Conservation (phyloP, 2,888 invertebrate species). For the Macrophya annulata region DNA sequence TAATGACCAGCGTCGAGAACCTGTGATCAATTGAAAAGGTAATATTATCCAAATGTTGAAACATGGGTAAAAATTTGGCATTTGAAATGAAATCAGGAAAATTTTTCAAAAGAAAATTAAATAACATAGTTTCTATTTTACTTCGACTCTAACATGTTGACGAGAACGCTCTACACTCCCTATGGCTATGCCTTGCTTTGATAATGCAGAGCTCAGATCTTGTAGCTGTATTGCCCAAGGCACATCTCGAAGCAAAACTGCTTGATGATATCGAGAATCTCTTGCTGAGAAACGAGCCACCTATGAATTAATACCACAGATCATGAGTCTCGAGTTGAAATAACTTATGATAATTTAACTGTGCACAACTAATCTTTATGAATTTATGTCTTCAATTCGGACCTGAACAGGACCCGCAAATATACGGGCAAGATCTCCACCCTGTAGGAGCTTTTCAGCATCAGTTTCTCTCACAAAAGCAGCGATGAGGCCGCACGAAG, state of each 20-base stretch:
- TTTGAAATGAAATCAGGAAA: not conserved
- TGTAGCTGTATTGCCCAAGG: constrained; percentile 81
- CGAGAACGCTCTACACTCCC: constrained; percentile 78
- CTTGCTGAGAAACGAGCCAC: constrained; percentile 79
- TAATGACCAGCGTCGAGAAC: constrained; percentile 78
- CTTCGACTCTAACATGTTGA: constrained; percentile 79
- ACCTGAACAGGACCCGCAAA: constrained; percentile 79
- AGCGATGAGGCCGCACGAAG: constrained; percentile 78
- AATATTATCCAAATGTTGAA: not conserved
- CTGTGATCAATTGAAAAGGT: constrained; percentile 66
- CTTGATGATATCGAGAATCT: constrained; percentile 77
- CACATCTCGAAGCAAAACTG: constrained; percentile 79
- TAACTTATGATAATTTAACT: not conserved
- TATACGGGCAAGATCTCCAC: constrained; percentile 76
- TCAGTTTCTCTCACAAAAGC: constrained; percentile 77
- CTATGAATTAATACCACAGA: constrained; percentile 62
- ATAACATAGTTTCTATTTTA: constrained; percentile 60
- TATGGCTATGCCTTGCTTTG: constrained; percentile 78
- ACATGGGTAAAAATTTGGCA: not conserved
- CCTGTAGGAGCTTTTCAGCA: constrained; percentile 77
- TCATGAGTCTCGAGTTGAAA: not conserved
- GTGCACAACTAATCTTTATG: not conserved
- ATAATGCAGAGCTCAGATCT: constrained; percentile 79
- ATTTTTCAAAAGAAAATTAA: not conserved
- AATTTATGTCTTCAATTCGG: not conserved